phyloP scores from a whole-genome alignment of 2,888 invertebrate genomes.

The Hemaris fuciformis region DNA sequence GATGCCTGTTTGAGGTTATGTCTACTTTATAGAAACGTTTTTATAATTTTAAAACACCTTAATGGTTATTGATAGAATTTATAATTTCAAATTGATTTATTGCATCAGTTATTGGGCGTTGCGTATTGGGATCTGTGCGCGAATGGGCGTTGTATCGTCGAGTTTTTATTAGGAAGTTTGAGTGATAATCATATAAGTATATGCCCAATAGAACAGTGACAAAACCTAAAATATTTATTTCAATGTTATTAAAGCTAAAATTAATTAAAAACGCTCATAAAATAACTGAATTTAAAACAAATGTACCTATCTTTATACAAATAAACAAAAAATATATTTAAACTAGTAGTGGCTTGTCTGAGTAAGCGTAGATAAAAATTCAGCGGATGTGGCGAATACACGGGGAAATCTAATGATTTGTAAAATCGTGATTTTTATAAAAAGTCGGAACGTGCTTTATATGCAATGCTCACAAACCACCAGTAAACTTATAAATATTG shows the following conservation, averaged over 20 bases:
- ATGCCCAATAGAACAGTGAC: too few relatives aligned
- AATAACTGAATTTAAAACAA: too few relatives aligned
- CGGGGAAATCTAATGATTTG: not conserved
- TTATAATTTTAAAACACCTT: slow-evolving; percentile 2
- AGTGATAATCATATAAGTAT: too few relatives aligned
- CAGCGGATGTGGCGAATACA: not conserved
- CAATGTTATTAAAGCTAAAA: too few relatives aligned
- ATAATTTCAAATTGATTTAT: slow-evolving; percentile 5
- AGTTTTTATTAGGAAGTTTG: not conserved
- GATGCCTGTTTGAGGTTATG: slow-evolving; percentile 38
- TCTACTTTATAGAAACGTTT: not conserved
- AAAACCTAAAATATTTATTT: too few relatives aligned
- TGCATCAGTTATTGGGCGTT: not conserved
- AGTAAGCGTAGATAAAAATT: not conserved
- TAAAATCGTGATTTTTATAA: not conserved
- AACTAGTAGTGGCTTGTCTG: too few relatives aligned
- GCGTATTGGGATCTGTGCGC: not conserved
- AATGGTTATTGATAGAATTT: slow-evolving; percentile 3
- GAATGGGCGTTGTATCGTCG: not conserved
- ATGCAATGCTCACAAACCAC: too few relatives aligned
- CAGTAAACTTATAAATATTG: not conserved
- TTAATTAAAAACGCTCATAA: too few relatives aligned
- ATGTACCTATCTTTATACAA: too few relatives aligned
- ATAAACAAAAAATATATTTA: too few relatives aligned
- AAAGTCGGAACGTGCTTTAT: not conserved